Base-by-base conservation (phyloP, 2,888 invertebrate species). In the Dascillus cervinus region DNA sequence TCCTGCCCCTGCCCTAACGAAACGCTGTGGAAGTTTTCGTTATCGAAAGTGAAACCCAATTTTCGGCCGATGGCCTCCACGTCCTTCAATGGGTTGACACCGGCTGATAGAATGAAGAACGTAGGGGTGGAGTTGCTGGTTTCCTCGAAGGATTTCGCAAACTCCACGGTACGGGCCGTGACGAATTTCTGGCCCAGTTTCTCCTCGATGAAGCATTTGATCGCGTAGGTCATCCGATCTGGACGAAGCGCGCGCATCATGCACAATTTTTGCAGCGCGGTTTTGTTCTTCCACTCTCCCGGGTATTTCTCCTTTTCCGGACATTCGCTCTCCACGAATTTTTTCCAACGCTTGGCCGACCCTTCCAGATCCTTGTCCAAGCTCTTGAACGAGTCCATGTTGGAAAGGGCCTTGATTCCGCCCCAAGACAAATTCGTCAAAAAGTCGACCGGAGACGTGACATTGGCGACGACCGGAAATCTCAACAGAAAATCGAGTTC, bases 1-100 rank as follows among this genome's bases (percentile, higher is more conserved):
- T 95, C 94, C 59, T 95, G 95, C 0, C 95, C 95, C 64, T 95
- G 94, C 1, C 95, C 95, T 17, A 95, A 65, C 0, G 94, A 92
- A 2, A 95, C 86, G 50, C 88, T 94, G 63, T 94, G 90, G 61
- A 95, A 88, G 58, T 88, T 94, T 40, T 77, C 77, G 46, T 75
- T 74, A 43, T 89, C 87, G 5, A 74, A 71, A 1, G 84, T 80
- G 56, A 82, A 90, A 8, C 88, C 89, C 29, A 91, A 46, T 52
- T 77, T 78, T 46, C 78, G 79, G 1, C 92, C 95, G 12, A 91
- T 62, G 42, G 77, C 79, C 64, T 95, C 95, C 0, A 94, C 82
- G 60, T 94, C 95, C 68, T 90, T 91, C 1, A 94, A 66, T 0
- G 95, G 95, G 66, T 95, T 91, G 1, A 95, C 94, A 24, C 95